Base-by-base conservation (phyloP, 2,113 vertebrate species). In the Poeciliopsis turrubarensis region DNA sequence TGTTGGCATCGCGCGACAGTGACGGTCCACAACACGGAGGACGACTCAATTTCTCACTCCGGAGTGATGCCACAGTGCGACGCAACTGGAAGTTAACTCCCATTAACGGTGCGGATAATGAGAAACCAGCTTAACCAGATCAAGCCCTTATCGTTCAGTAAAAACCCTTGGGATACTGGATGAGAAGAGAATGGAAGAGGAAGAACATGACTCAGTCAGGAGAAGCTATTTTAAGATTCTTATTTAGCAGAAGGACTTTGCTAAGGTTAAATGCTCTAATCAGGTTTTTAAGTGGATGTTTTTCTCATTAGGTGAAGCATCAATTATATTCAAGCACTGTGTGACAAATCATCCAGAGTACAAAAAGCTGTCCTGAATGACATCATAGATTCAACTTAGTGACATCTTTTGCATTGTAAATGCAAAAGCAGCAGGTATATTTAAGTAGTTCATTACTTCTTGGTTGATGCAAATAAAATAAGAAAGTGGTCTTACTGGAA, bases 21-120 rank as follows among this genome's bases (percentile, higher is more conserved):
- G 93, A 95, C 26, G 86, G 92, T 11, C 87, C 88, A 1, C 91
- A 89, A 65, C 93, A 93, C 3, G 92, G 92, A 0, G 87, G 93
- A 12, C 89, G 94, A 4, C 95, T 96, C 37, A 94, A 92, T 75
- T 96, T 97, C 88, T 92, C 94, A 0, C 93, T 96, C 8, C 93
- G 94, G 22, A 92, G 94, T 12, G 94, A 96, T 3, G 93, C 92
- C 31, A 93, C 91, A 0, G 92, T 95, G 57, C 91, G 89, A 15
- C 87, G 93, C 30, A 95, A 96, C 71, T 97, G 95, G 96, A 96
- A 90, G 65, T 90, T 97, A 54, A 94, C 91, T 0, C 89, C 94
- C 12, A 92, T 96, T 32, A 96, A 97, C 25, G 95, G 95, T 96
- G 82, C 67, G 88, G 25, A 27, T 34, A 68, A 65, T 0, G 13